Evolutionary conservation across 2,888 invertebrate genomes (phyloP), one percentile per base, ranked within the genome.

Genomic region (Tortricodes alternella): DNA sequence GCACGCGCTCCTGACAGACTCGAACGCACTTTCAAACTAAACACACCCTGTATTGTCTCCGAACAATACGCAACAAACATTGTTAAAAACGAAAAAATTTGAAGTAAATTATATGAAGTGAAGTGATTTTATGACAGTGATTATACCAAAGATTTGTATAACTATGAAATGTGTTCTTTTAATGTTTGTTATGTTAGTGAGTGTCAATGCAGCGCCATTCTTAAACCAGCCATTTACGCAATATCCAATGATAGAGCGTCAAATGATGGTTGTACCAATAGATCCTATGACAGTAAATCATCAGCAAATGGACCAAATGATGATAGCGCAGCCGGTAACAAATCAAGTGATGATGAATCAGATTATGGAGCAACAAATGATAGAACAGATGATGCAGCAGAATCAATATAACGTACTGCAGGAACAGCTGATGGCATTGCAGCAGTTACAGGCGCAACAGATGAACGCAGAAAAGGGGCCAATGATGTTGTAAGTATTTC

Each of bases 401-500:
- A 34, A 72, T 48, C 72, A 62, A 43, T 63, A 62, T 24, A 55
- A 53, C 5, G 51, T 68, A 11, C 35, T 69, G 29, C 65, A 65
- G 37, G 61, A 67, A 51, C 65, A 67, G 49, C 15, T 66, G 23
- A 44, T 63, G 11, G 62, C 60, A 1, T 44, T 65, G 34, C 75
- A 60, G 23, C 38, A 50, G 39, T 48, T 73, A 52, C 73, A 80
- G 53, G 64, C 64, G 24, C 53, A 77, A 34, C 73, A 74, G 48
- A 68, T 67, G 23, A 71, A 66, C 51, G 50, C 72, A 19, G 29
- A 70, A 34, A 71, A 76, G 27, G 49, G 73, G 2, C 61, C 71
- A n/a, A 16, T 68, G 8, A 46, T 59, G 11, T 51, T 74, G 83
- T 82, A 65, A 76, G 81, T 79, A 65, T 7, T 16, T n/a, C n/a